phyloP scores from a whole-genome alignment of 2,113 vertebrate genomes.

The Pandion haliaetus region DNA sequence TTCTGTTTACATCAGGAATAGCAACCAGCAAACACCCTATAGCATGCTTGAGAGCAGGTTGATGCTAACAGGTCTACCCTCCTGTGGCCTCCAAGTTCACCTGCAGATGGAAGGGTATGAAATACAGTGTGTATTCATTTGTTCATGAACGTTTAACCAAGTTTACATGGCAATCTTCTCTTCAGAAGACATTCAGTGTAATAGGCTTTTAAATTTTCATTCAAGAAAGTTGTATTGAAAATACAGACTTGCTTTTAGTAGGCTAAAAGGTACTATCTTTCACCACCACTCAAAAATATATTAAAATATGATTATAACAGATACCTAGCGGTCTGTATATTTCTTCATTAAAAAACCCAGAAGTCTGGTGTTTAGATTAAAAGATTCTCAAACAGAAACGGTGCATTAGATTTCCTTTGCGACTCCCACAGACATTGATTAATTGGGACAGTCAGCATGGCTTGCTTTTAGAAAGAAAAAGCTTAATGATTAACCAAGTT shows the following conservation, averaged over 20 bases:
- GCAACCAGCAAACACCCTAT: background rate
- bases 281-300: background rate
- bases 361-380: constrained; percentile 24
- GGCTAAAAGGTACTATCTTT: background rate
- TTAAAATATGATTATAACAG: background rate
- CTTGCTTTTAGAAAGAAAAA: constrained; percentile 50
- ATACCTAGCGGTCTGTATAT: background rate
- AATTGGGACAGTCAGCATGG: constrained; percentile 66
- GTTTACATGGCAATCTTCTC: background rate
- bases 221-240: background rate
- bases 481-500: constrained; percentile 65
- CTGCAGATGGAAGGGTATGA: background rate
- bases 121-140: accelerated
- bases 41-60: background rate
- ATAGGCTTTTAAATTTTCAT: background rate
- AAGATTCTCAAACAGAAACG: constrained; percentile 35
- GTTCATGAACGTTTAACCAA: background rate
- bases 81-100: background rate
- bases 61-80: background rate
- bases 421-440: constrained; percentile 71
- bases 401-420: constrained; percentile 38
- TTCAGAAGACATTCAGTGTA: background rate
- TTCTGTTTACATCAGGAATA: background rate
- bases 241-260: background rate
- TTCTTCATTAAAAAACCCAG: background rate